These are phyloP conservation scores for Athalia circularis DNA, from an alignment of 2,888 invertebrate species.

Conservation along the genomic window DNA sequence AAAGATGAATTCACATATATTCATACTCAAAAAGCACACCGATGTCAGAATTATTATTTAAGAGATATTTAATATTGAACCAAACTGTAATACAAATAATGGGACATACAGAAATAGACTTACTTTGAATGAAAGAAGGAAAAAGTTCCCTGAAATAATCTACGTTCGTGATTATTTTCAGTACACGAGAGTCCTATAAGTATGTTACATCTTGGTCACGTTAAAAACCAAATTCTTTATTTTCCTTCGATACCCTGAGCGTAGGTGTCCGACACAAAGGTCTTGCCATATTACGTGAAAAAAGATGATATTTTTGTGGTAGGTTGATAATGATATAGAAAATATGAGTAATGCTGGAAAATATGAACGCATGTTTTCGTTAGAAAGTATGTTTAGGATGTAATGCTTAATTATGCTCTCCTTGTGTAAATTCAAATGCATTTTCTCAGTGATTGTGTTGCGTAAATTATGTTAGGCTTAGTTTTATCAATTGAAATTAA, in stretches of 20 bases:
- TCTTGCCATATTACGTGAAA: conserved; percentile 64
- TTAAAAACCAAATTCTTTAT: conserved; percentile 53
- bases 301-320: conserved; percentile 70
- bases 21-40: not conserved
- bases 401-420: conserved; percentile 25
- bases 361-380: conserved; percentile 28
- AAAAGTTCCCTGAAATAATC: not conserved
- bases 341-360: not conserved
- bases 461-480: conserved; percentile 20
- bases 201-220: conserved; percentile 16
- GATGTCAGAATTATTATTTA: not conserved
- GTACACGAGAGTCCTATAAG: conserved; percentile 48
- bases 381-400: conserved; percentile 27
- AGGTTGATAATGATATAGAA: conserved; percentile 55
- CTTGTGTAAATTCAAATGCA: not conserved
- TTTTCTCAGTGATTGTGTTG: not conserved
- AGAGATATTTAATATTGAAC: not conserved
- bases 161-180: conserved; percentile 52
- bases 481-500: not conserved
- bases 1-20: no score
- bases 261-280: conserved; percentile 62
- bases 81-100: conserved; percentile 18
- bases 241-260: conserved; percentile 56
- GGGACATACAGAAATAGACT: not conserved
- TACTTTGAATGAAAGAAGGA: not conserved